Percentiles rank a stretch among this genome's conserved stretches.
These are phyloP conservation scores for Otus sunia DNA, from an alignment of 2,113 vertebrate genomes.

Conservation along the genomic window DNA sequence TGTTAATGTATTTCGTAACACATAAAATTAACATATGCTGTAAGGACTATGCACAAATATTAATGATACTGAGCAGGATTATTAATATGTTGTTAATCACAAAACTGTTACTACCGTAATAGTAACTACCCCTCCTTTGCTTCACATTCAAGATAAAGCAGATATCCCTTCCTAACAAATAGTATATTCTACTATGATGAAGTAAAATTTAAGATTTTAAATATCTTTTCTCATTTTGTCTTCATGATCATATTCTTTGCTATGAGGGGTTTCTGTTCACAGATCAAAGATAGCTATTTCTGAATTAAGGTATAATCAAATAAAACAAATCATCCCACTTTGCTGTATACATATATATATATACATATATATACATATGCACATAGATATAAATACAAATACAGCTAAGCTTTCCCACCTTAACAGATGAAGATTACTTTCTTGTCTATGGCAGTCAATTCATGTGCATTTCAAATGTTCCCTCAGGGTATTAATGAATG, in stretches of 20 bases:
- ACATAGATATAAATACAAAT: background rate
- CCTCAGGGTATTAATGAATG: background rate
- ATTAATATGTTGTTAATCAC: background rate
- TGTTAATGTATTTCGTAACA: background rate
- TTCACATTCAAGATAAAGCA: background rate
- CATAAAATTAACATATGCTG: background rate
- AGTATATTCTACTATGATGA: background rate
- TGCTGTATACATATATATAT: background rate
- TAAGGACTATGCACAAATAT: background rate
- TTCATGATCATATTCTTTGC: background rate
- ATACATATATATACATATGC: no score
- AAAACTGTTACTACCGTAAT: background rate
- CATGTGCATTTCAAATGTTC: background rate
- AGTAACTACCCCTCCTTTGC: background rate
- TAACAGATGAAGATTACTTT: slow-evolving; percentile 1
- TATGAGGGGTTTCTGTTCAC: background rate
- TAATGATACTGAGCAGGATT: background rate
- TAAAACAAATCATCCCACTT: background rate
- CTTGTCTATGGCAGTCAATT: background rate
- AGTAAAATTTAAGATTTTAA: background rate
- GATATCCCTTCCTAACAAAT: background rate
- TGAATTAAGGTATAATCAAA: background rate
- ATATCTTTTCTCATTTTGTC: background rate
- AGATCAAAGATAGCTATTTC: background rate
- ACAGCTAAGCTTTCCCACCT: background rate